Percentiles rank a stretch among this genome's conserved stretches.
Evolutionary conservation across 1,140 invertebrate genomes (phyloP).

Genomic region (Nilaparvata lugens): DNA sequence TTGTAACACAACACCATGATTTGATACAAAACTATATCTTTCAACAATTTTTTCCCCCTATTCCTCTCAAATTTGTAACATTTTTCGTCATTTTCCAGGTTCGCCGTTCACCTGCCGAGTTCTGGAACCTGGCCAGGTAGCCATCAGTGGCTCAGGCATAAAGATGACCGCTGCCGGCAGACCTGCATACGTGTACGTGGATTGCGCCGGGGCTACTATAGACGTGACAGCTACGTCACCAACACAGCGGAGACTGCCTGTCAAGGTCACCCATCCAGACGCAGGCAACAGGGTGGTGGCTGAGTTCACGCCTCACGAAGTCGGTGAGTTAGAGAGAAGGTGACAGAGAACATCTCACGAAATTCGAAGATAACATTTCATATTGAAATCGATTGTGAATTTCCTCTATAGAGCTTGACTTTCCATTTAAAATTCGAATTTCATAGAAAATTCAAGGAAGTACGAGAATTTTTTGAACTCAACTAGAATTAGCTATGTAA

Average conservation of each 20-base stretch:
- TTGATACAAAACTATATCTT: too few relatives aligned
- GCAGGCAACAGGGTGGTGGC: slow-evolving; percentile 55
- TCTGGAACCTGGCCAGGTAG: slow-evolving; percentile 47
- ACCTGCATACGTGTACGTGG: slow-evolving; percentile 48
- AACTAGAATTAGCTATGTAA: too few relatives aligned
- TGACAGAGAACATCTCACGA: too few relatives aligned
- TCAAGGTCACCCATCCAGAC: slow-evolving; percentile 44
- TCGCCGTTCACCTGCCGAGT: slow-evolving; percentile 84
- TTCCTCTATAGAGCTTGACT: too few relatives aligned
- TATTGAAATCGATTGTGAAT: too few relatives aligned
- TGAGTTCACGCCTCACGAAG: slow-evolving; percentile 70
- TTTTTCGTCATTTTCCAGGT: slow-evolving; percentile 37
- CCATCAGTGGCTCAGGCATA: slow-evolving; percentile 47
- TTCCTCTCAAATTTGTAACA: too few relatives aligned
- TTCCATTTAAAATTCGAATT: too few relatives aligned
- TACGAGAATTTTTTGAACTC: too few relatives aligned
- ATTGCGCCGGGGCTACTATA: slow-evolving; percentile 39
- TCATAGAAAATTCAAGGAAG: too few relatives aligned
- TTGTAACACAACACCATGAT: too few relatives aligned
- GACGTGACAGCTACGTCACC: slow-evolving; percentile 67
- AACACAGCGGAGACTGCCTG: slow-evolving; percentile 62
- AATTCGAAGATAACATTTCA: too few relatives aligned
- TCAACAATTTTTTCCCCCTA: too few relatives aligned
- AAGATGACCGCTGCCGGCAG: slow-evolving; percentile 50
- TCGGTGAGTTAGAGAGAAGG: slow-evolving; percentile 53